Conservation (phyloP, 1,140 invertebrate genomes). For the Polypedilum vanderplanki region DNA sequence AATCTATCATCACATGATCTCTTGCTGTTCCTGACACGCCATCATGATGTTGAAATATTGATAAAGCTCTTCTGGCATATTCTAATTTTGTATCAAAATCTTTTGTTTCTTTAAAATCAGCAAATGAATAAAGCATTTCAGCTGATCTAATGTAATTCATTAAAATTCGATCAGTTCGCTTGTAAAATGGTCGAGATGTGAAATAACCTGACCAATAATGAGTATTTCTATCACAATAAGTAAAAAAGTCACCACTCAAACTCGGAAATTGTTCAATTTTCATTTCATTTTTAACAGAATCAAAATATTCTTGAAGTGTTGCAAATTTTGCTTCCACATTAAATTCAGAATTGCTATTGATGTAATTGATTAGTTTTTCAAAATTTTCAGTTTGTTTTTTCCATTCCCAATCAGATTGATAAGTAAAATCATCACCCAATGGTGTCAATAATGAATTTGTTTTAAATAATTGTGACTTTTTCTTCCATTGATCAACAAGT, state of each 20-base stretch:
- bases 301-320: slow-evolving; percentile 91
- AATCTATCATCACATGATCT: slow-evolving; percentile 86
- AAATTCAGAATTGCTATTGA: slow-evolving; percentile 74
- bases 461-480: slow-evolving; percentile 88
- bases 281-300: slow-evolving; percentile 59
- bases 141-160: slow-evolving; percentile 59
- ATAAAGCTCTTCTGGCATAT: slow-evolving; percentile 67
- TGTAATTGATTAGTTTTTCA: slow-evolving; percentile 85
- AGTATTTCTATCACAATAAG: slow-evolving; percentile 92
- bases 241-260: slow-evolving; percentile 95
- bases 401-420: slow-evolving; percentile 85
- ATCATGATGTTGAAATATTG: slow-evolving; percentile 97
- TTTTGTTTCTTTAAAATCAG: slow-evolving; percentile 48
- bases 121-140: slow-evolving; percentile 68
- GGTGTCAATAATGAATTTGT: slow-evolving; percentile 85
- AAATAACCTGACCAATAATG: slow-evolving; percentile 99
- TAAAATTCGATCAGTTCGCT: slow-evolving; percentile 85
- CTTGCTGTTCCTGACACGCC: slow-evolving; percentile 92
- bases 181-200: slow-evolving; percentile 92
- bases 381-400: slow-evolving; percentile 91
- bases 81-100: slow-evolving; percentile 54
- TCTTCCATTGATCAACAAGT: slow-evolving; percentile 91
- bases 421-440: slow-evolving; percentile 96
- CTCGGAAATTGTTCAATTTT: slow-evolving; percentile 62
- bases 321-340: slow-evolving; percentile 68